Conservation (phyloP, 2,888 invertebrate genomes). For the Opisthograptis luteolata region DNA sequence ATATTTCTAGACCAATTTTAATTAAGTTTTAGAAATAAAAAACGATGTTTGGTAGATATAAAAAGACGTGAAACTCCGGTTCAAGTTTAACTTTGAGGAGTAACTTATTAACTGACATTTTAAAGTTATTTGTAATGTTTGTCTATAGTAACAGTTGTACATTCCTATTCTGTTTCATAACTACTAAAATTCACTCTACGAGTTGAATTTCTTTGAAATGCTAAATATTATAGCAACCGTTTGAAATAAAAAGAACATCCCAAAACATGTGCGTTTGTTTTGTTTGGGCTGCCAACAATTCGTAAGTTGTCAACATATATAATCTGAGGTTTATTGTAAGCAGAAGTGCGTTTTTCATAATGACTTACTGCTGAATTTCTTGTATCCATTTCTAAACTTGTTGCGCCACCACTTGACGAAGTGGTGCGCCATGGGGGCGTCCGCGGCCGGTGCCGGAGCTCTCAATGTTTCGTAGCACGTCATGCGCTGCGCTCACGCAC, state of each 20-base stretch:
- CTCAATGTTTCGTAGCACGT: slow-evolving; percentile 85
- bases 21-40: too few species aligned
- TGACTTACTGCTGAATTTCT: slow-evolving; percentile 88
- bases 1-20: too few species aligned
- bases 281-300: slow-evolving; percentile 36
- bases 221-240: slow-evolving; percentile 1
- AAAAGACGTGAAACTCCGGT: too few species aligned
- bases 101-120: too few species aligned
- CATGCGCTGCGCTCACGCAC: slow-evolving; percentile 85
- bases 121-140: too few species aligned
- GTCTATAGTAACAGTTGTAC: too few species aligned
- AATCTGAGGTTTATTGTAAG: slow-evolving; percentile 31
- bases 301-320: slow-evolving; percentile 29
- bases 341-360: slow-evolving; percentile 19
- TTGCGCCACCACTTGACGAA: slow-evolving; percentile 91
- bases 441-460: slow-evolving; percentile 82
- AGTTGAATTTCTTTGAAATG: too few species aligned
- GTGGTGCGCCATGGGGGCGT: slow-evolving; percentile 89
- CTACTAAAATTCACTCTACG: too few species aligned
- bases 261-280: slow-evolving; percentile 30
- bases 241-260: slow-evolving; percentile 21
- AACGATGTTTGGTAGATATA: too few species aligned
- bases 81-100: too few species aligned
- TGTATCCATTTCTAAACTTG: slow-evolving; percentile 90
- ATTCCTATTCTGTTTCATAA: too few species aligned